Evolutionary conservation across 1,140 invertebrate species (phyloP), one percentile per base, ranked within the genome.

Genomic region (Sycophila sp.): DNA sequence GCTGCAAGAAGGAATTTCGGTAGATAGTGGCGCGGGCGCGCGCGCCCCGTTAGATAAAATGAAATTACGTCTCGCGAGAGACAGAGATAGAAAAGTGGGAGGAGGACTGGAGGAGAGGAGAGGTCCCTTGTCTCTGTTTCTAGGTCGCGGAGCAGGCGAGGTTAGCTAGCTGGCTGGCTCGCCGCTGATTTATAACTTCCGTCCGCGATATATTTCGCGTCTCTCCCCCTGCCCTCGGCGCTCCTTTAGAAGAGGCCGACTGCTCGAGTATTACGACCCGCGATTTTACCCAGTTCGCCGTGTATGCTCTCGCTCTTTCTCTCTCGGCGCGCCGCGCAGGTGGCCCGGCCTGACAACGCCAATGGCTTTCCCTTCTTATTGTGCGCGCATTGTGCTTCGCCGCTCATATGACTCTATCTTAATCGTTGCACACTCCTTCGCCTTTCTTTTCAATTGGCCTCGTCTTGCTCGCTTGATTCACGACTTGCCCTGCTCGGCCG

Each of bases 111-210:
- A 17, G 19, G 30, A 15, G 36, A 60, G 13, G 72, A 55, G n/a
- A 5, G 34, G 17, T 77, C 75, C 69, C 72, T 62, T 73, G 68
- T 70, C 70, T 75, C 65, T 72, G 73, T 79, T 79, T 78, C 78
- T 82, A 72, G 79, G 78, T 81, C 77, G 74, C 24, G 36, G 63
- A 24, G 47, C 60, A 22, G 13, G 32, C 17, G n/a, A 22, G 55
- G n/a, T n/a, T n/a, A n/a, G n/a, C n/a, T n/a, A n/a, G n/a, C n/a
- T 45, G 24, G 51, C 71, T 60, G 63, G 60, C 55, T 51, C 42
- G 34, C 51, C 49, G 63, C 72, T 82, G 79, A 82, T 81, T 78
- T 78, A 81, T 78, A 80, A 78, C 77, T 81, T 81, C 76, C 78
- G 76, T 42, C 26, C 75, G 65, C 64, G 60, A 76, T 76, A 77